Evolutionary conservation across 2,113 vertebrate species (phyloP).

Genomic region (Oreochromis spilurus): DNA sequence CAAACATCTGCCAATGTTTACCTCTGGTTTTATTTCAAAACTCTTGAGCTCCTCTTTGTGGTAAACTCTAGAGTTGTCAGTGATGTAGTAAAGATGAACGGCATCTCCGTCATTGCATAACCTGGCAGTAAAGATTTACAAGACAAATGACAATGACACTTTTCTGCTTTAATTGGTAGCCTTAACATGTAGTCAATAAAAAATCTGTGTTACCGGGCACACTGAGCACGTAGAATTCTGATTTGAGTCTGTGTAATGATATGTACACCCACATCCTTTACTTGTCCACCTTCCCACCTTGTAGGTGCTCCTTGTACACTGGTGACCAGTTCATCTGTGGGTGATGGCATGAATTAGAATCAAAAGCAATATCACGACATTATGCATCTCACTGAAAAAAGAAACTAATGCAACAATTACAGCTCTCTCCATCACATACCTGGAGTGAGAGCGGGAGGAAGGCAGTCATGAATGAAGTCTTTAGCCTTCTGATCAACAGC

Average conservation of each 20-base stretch:
- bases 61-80: slow-evolving; percentile 91
- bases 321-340: slow-evolving; percentile 74
- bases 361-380: neutral
- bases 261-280: slow-evolving; percentile 57
- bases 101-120: slow-evolving; percentile 84
- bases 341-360: neutral
- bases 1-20: neutral
- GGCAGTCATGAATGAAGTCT: slow-evolving; percentile 87
- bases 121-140: slow-evolving; percentile 27
- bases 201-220: slow-evolving; percentile 67
- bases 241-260: slow-evolving; percentile 80
- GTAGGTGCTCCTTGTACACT: slow-evolving; percentile 82
- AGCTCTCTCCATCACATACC: slow-evolving; percentile 41
- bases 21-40: slow-evolving; percentile 83
- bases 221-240: slow-evolving; percentile 79
- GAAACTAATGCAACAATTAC: neutral
- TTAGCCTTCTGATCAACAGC: slow-evolving; percentile 92
- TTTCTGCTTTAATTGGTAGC: neutral
- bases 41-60: slow-evolving; percentile 89
- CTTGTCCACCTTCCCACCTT: slow-evolving; percentile 76
- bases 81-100: slow-evolving; percentile 82
- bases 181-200: neutral
- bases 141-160: neutral
- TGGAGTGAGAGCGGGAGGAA: slow-evolving; percentile 82
- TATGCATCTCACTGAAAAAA: neutral